Evolutionary conservation across 2,888 invertebrate genomes (phyloP).

Genomic region (Nasonia oneida): DNA sequence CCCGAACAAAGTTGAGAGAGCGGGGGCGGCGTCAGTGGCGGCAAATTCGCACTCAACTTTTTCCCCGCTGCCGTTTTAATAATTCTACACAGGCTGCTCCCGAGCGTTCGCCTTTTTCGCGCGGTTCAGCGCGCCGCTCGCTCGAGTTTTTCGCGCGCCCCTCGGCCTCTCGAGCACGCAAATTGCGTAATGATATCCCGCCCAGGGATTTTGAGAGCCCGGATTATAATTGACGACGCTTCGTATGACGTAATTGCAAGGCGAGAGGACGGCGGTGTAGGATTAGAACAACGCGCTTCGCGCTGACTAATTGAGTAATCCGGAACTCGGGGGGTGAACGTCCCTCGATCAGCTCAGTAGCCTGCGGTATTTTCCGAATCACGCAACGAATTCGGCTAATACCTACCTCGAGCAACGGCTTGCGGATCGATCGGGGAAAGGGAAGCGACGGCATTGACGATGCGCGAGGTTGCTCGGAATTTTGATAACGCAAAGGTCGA

Average conservation of each 20-base stretch:
- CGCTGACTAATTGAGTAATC: too few species aligned
- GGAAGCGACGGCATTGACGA: neutral
- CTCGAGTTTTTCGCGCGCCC: constrained; percentile 4
- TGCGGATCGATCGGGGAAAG: constrained; percentile 8
- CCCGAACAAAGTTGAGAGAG: too few species aligned
- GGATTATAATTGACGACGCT: neutral
- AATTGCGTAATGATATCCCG: constrained; percentile 18
- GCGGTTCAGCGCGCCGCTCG: neutral
- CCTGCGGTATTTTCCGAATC: constrained; percentile 33
- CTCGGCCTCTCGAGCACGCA: constrained; percentile 13
- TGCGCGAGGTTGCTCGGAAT: constrained; percentile 65
- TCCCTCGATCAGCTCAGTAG: neutral
- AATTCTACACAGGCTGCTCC: constrained; percentile 10
- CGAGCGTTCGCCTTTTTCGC: constrained; percentile 6
- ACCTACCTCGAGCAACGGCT: constrained; percentile 13
- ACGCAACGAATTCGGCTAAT: constrained; percentile 43
- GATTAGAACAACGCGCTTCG: neutral
- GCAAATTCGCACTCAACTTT: constrained; percentile 3
- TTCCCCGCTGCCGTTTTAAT: constrained; percentile 18
- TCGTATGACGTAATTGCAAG: neutral
- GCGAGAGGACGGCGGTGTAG: neutral
- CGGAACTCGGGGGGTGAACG: too few species aligned
- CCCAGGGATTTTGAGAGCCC: neutral
- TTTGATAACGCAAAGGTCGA: constrained; percentile 68
- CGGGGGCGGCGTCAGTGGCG: neutral